Base-by-base conservation (phyloP, 2,888 invertebrate genomes). In the Poecilobothrus nobilitatus region DNA sequence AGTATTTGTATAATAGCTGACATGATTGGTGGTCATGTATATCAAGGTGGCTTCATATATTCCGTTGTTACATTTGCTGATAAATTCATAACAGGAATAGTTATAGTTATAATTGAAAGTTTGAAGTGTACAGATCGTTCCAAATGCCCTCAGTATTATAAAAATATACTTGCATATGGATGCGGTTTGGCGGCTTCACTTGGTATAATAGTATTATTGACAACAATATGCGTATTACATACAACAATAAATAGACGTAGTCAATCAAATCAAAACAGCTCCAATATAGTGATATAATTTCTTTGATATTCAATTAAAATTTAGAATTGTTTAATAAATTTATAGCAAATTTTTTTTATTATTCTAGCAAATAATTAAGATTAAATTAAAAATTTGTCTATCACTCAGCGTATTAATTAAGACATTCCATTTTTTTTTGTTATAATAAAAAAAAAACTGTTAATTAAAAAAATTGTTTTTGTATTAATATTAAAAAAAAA, bases 11-110 rank as follows among this genome's bases (percentile, higher is more conserved):
- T 95, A 71, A 95, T 95, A 0, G 92, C 95, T 0, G 92, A 95
- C 80, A 85, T 95, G 74, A 95, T 96, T 73, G 94, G 93, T 63
- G 85, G 88, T 4, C 91, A 94, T 80, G 90, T 91, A 0, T 91
- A 92, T 76, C 92, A 90, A 76, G 92, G 95, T 67, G 96, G 94
- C 4, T 91, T 94, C 73, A 92, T 97, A 64, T 97, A 95, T 80
- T 95, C 96, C 37, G 88, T 92, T 61, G 95, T 97, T 81, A 95
- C 95, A 70, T 95, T 97, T 79, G 88, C 91, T 33, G 96, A 97
- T 81, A 97, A 97, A 83, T 83, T 97, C 3, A 89, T 94, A 62
- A 95, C 95, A 72, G 97, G 97, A 1, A 81, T 91, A 37, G 92
- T 91, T 21, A 92, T 96, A n/a, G 87, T 93, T 72, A 78, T 91